Evolutionary conservation across 1,140 invertebrate species (phyloP).

Genomic region (Macrobrachium nipponense): DNA sequence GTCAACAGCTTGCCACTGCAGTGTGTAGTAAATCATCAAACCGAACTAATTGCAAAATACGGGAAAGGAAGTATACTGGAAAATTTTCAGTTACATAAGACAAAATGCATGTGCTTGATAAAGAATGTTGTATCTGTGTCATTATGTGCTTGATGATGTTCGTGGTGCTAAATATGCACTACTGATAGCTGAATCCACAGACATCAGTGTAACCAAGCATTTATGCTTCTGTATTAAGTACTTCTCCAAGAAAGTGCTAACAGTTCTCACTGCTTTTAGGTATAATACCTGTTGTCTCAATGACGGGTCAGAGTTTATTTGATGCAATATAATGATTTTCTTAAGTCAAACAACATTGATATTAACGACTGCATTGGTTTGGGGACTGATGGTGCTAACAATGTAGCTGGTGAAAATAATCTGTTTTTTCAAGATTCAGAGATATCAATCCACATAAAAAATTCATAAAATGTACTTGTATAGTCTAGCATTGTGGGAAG

Average conservation of each 20-base stretch:
- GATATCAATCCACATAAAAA: neutral
- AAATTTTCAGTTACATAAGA: too few relatives aligned
- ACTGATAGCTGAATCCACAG: neutral
- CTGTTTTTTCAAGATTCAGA: constrained; percentile 1
- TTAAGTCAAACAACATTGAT: constrained; percentile 4
- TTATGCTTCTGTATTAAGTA: neutral
- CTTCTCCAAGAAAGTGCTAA: neutral
- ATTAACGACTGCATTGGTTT: neutral
- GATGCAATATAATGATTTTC: neutral
- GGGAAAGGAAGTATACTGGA: too few relatives aligned
- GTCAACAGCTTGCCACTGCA: too few relatives aligned
- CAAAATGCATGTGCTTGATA: too few relatives aligned
- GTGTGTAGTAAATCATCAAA: too few relatives aligned
- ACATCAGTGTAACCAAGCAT: neutral
- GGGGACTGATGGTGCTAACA: neutral
- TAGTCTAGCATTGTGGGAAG: neutral
- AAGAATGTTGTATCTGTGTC: neutral
- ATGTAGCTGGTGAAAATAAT: constrained; percentile 3
- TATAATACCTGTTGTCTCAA: neutral
- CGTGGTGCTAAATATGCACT: neutral
- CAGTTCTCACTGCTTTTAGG: constrained; percentile 8
- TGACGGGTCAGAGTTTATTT: neutral
- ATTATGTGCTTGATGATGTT: constrained; percentile 8
- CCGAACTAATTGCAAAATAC: too few relatives aligned
- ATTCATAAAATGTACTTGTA: constrained; percentile 1